These are phyloP conservation scores for Kryptopterus vitreolus DNA, from an alignment of 2,797 vertebrate species.

Conservation along the genomic window DNA sequence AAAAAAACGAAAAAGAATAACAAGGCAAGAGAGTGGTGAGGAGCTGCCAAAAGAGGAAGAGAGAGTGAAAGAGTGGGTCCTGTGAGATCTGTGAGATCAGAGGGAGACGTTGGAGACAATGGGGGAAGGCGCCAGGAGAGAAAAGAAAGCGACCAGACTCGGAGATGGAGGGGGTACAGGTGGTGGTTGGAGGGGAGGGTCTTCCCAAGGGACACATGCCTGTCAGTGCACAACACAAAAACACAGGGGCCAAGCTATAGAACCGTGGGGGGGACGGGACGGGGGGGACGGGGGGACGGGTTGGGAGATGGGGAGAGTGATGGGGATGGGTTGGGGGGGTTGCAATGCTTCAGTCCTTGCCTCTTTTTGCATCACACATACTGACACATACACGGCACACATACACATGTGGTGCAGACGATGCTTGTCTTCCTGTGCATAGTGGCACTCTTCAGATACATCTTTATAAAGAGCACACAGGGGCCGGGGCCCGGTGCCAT, in stretches of 20 bases:
- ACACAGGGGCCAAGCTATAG: constrained; percentile 65
- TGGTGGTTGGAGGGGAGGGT: constrained; percentile 66
- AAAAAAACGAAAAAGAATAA: constrained; percentile 51
- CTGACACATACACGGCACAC: constrained; percentile 3
- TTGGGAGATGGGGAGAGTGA: constrained; percentile 52
- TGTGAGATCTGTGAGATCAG: constrained; percentile 84
- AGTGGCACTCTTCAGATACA: constrained; percentile 24
- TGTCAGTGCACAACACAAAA: constrained; percentile 79
- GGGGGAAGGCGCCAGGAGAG: constrained; percentile 72
- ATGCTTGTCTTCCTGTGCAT: constrained; percentile 27
- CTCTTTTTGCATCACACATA: constrained; percentile 75
- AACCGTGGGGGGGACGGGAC: constrained; percentile 24
- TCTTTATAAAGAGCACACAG: constrained; percentile 33
- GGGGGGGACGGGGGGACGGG: constrained; percentile 53
- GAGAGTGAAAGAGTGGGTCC: constrained; percentile 69
- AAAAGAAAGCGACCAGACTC: constrained; percentile 76
- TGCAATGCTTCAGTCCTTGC: constrained; percentile 70
- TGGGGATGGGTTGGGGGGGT: constrained; percentile 64
- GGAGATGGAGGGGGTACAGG: constrained; percentile 79
- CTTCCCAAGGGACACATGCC: constrained; percentile 78
- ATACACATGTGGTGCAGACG: constrained; percentile 16
- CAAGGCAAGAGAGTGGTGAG: constrained; percentile 55
- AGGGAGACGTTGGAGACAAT: constrained; percentile 77
- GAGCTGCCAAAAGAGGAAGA: constrained; percentile 53
- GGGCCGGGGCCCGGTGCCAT: neutral